Evolutionary conservation across 1,140 invertebrate species (phyloP).

Genomic region (Drosophila setifemur): DNA sequence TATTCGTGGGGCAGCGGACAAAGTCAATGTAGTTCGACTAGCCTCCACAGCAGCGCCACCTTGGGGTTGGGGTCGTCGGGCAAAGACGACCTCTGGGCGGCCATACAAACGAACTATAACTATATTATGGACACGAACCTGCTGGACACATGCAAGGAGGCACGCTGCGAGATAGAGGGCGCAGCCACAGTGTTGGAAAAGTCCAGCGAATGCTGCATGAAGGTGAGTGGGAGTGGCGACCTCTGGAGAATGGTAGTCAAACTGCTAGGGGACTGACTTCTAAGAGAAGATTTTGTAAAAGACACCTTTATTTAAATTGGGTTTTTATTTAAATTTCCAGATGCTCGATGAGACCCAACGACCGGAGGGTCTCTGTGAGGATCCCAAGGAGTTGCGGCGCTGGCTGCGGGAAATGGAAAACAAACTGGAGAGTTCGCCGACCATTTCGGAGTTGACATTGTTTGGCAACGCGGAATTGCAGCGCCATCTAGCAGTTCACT

Average conservation of each 20-base stretch:
- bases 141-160: conserved; percentile 91
- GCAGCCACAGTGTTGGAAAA: conserved; percentile 39
- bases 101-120: conserved; percentile 93
- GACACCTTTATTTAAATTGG: too few species aligned
- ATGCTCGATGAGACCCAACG: conserved; percentile 71
- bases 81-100: conserved; percentile 94
- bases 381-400: conserved; percentile 82
- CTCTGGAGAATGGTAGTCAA: too few species aligned
- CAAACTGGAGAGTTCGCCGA: conserved; percentile 67
- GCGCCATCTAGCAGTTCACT: conserved; percentile 72
- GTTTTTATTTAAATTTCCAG: conserved; percentile 15
- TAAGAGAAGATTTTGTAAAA: too few species aligned
- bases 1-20: conserved; percentile 87
- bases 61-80: conserved; percentile 75
- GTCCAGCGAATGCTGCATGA: conserved; percentile 41
- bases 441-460: conserved; percentile 66
- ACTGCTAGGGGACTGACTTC: too few species aligned
- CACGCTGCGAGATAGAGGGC: conserved; percentile 76
- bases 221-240: conserved; percentile 40
- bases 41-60: conserved; percentile 83
- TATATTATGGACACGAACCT: conserved; percentile 97
- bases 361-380: conserved; percentile 65
- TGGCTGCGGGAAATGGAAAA: conserved; percentile 85
- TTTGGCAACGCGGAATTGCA: conserved; percentile 70
- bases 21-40: conserved; percentile 84